Conservation (phyloP, 2,888 invertebrate species). For the Drosophila fulvimacula region DNA sequence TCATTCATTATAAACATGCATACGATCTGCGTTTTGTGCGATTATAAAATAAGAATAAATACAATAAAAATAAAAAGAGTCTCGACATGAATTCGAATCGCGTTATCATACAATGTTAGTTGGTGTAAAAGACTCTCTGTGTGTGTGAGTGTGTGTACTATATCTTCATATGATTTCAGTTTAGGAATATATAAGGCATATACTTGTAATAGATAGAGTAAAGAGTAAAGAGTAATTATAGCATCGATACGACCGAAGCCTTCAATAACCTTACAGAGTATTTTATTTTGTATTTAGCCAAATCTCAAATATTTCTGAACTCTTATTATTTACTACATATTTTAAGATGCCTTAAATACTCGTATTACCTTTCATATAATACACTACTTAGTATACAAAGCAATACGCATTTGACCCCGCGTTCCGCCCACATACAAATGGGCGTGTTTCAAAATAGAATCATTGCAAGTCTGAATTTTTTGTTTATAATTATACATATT, state of each 20-base stretch:
- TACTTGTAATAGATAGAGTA: not conserved
- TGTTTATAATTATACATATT: no score
- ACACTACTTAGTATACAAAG: no score
- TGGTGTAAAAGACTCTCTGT: slow-evolving; percentile 1
- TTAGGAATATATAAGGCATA: not conserved
- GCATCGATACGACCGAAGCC: slow-evolving; percentile 3
- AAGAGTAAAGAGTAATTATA: not conserved
- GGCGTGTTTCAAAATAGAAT: no score
- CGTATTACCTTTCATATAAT: no score
- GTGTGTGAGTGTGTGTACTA: not conserved
- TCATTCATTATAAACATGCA: slow-evolving; percentile 45
- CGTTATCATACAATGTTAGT: slow-evolving; percentile 14
- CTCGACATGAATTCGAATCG: slow-evolving; percentile 30
- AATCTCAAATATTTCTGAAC: not conserved
- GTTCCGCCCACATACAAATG: no score
- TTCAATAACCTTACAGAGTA: slow-evolving; percentile 1
- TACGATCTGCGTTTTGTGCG: slow-evolving; percentile 38
- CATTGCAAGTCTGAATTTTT: no score
- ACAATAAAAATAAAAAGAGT: slow-evolving; percentile 26
- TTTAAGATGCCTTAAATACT: no score
- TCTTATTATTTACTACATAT: no score
- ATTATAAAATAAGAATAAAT: slow-evolving; percentile 38
- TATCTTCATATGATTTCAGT: not conserved
- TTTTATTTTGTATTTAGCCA: not conserved
- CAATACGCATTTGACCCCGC: no score